These are phyloP conservation scores for Amphimedon queenslandica DNA, from an alignment of 37 sponge, comb jelly and placozoan species.

Conservation along the genomic window DNA sequence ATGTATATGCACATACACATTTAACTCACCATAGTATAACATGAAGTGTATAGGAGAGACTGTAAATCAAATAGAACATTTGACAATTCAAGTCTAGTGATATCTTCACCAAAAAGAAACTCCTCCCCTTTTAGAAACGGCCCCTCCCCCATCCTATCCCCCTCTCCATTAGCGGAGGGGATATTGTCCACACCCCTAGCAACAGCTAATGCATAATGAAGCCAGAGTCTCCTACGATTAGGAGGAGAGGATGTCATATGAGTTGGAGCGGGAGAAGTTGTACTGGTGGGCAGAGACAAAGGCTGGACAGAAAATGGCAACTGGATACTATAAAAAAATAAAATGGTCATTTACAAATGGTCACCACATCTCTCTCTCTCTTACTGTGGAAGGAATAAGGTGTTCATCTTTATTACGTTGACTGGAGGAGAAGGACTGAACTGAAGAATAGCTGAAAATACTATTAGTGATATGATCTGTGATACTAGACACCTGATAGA, in stretches of 20 bases:
- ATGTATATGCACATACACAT: too few species aligned
- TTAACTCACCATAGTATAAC: background rate
- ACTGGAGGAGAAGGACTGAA: too few species aligned
- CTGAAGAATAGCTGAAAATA: too few species aligned
- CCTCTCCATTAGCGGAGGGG: too few species aligned
- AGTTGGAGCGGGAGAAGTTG: slow-evolving; percentile 26
- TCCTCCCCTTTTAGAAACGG: too few species aligned
- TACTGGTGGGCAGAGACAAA: slow-evolving; percentile 12
- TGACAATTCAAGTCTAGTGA: too few species aligned
- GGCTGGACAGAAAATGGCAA: slow-evolving; percentile 55
- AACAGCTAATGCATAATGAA: slow-evolving; percentile 33
- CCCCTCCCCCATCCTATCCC: too few species aligned
- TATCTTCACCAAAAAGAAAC: too few species aligned
- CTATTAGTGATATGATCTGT: too few species aligned
- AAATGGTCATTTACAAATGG: background rate
- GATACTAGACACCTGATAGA: too few species aligned
- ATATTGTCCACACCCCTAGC: slow-evolving; percentile 12
- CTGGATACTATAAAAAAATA: slow-evolving; percentile 29
- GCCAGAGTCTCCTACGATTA: slow-evolving; percentile 47
- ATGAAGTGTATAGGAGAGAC: background rate
- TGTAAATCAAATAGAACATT: background rate
- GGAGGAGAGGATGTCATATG: slow-evolving; percentile 23
- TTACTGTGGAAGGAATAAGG: too few species aligned
- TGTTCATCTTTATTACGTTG: too few species aligned
- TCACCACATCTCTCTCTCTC: slow-evolving; percentile 8